Base-by-base conservation (phyloP, 2,113 vertebrate genomes). In the Rhinoptilus africanus region DNA sequence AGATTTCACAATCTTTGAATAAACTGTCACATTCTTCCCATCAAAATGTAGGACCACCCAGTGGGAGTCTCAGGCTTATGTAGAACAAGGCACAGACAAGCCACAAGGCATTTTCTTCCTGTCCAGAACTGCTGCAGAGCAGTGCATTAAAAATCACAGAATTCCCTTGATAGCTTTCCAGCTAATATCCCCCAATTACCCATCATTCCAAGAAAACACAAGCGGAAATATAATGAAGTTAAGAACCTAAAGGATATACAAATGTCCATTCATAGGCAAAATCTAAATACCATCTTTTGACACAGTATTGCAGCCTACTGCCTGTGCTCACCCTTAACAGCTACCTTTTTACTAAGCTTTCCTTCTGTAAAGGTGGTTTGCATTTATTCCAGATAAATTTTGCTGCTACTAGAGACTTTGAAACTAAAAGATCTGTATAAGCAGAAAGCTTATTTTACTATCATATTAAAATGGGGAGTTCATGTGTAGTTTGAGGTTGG, bases 251-350 rank as follows among this genome's bases (percentile, higher is more conserved):
- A 15, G 7, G 12, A 30, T 80, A 73, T 15, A 56, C 39, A 6
- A 84, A 47, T 35, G 21, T 30, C 41, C 16, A 19, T 50, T 60
- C 39, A 23, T 34, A 66, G 3, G 0, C 14, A 84, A 88, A 88
- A 88, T 28, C 30, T 69, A 92, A 88, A 30, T 41, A 41, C 8
- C 16, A 74, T 2, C 8, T 79, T 80, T 60, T 37, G 59, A 34
- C 7, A 35, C 2, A 34, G 7, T 24, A 34, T 37, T 59, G 8
- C 50, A 45, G 8, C 24, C 22, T 47, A 35, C 13, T 43, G 7
- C 17, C 34, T 83, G 24, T 62, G 21, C 0, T 0, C 8, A 53
- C 73, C 39, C 27, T 76, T 63, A 54, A 5, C 6, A 67, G 23
- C 12, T 60, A 66, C 15, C 10, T 24, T 68, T 88, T 86, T 56